phyloP scores from a whole-genome alignment of 1,140 invertebrate genomes.

The Aphaenogaster rudis region DNA sequence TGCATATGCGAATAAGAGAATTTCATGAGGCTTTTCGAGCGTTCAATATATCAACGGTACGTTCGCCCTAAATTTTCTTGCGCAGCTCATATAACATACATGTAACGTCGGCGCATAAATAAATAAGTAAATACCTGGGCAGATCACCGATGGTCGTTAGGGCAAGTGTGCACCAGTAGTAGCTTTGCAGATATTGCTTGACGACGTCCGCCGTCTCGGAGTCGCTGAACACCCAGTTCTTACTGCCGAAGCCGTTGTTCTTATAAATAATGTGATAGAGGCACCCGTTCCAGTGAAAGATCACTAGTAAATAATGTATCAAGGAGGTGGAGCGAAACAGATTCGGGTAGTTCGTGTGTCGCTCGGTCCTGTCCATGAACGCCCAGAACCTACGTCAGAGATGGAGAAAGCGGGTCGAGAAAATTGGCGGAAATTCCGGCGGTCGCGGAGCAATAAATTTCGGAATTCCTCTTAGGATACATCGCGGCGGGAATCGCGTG shows the following conservation, averaged over 20 bases:
- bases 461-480: slow-evolving; percentile 37
- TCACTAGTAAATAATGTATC: slow-evolving; percentile 98
- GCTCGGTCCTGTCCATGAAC: slow-evolving; percentile 98
- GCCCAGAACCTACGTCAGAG: slow-evolving; percentile 93
- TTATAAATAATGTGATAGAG: slow-evolving; percentile 98
- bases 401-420: slow-evolving; percentile 47
- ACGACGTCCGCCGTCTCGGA: slow-evolving; percentile 94
- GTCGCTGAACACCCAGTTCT: slow-evolving; percentile 96
- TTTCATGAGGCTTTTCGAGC: not conserved
- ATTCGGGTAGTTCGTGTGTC: slow-evolving; percentile 99
- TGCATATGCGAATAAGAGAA: slow-evolving; percentile 13
- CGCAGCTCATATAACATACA: not conserved
- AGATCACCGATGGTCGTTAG: slow-evolving; percentile 95
- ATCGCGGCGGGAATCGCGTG: not conserved
- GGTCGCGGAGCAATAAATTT: slow-evolving; percentile 36
- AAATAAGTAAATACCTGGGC: slow-evolving; percentile 78
- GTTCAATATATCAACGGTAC: not conserved
- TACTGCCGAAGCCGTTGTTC: slow-evolving; percentile 96
- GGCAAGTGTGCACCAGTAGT: slow-evolving; percentile 99
- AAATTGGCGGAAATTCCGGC: slow-evolving; percentile 59
- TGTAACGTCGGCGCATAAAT: not conserved
- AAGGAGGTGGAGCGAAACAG: slow-evolving; percentile 97
- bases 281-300: slow-evolving; percentile 99
- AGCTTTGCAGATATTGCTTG: slow-evolving; percentile 98
- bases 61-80: not conserved